Evolutionary conservation across 2,888 invertebrate species (phyloP), one percentile per base, ranked within the genome.

Genomic region (Lypha dubia): DNA sequence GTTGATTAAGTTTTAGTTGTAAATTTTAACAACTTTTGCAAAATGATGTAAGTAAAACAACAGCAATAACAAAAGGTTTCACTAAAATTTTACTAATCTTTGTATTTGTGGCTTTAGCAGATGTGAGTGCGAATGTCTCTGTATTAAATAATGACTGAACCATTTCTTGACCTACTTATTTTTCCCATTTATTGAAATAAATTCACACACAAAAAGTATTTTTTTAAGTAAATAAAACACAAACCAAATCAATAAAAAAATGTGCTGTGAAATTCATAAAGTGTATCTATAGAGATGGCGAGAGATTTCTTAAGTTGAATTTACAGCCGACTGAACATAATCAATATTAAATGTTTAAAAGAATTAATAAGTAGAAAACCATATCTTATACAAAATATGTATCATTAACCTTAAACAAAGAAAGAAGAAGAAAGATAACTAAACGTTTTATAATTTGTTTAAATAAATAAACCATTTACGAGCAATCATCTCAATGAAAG

Each of bases 101-200:
- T 7, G 28, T 20, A 24, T 13, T 24, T 24, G 24, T 46, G 15
- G n/a, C n/a, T n/a, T n/a, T n/a, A n/a, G n/a, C n/a, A n/a, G n/a
- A n/a, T 68, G 68, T 35, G 17, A 32, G 20, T 53, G 22, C 22
- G 13, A 20, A 11, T 7, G n/a, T 70, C 0, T 15, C 3, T 35
- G 70, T 1, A 44, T 49, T 38, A 62, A 38, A 73, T 20, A 60
- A 35, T 73, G 22, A 13, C 62, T 41, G 75, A 76, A 84, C 58
- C 38, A 83, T 79, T 75, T 79, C 62, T 75, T 79, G 79, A 83
- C 83, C 77, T 71, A 76, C 74, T 83, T 83, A 60, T 63, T 24
- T 17, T 56, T 35, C 58, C 65, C 79, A n/a, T 79, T 68, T 77
- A 75, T 71, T 75, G 17, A 60, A 60, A 73, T 46, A 62, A 32